phyloP scores from a whole-genome alignment of 30 jellyfish, hydroid and myxozoan genomes.

The Aurelia sp. region DNA sequence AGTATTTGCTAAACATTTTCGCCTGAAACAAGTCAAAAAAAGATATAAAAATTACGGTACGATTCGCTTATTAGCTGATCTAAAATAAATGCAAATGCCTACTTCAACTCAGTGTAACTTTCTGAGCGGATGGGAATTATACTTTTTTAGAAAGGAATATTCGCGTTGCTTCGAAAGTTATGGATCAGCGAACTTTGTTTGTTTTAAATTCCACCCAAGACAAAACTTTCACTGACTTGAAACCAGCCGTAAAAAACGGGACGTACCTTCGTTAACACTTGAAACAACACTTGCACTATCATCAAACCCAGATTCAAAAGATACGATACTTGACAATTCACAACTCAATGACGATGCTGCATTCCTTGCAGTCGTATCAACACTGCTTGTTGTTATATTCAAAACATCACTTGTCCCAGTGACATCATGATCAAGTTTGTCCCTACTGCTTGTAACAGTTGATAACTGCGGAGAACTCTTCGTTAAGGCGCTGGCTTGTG shows the following conservation, averaged over 20 bases:
- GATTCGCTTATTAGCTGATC: too few relatives aligned
- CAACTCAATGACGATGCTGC: constrained; percentile 80
- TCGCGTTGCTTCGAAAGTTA: too few relatives aligned
- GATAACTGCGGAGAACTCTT: constrained; percentile 69
- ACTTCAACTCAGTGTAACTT: too few relatives aligned
- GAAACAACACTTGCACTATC: constrained; percentile 96
- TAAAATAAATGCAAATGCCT: too few relatives aligned
- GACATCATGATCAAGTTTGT: constrained; percentile 23
- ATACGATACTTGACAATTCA: constrained; percentile 90
- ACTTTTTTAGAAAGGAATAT: too few relatives aligned
- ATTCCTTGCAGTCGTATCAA: constrained; percentile 37
- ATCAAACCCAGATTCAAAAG: constrained; percentile 98
- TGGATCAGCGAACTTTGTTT: too few relatives aligned
- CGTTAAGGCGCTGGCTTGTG: constrained; percentile 23
- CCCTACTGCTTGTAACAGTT: constrained; percentile 51
- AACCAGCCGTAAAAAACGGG: not conserved
- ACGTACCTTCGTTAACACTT: constrained; percentile 87
- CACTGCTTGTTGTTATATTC: constrained; percentile 42
- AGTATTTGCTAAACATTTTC: too few relatives aligned
- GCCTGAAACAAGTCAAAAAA: too few relatives aligned
- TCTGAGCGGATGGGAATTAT: too few relatives aligned
- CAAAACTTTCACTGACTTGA: too few relatives aligned
- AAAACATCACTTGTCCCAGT: constrained; percentile 43
- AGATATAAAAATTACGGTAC: too few relatives aligned
- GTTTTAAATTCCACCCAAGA: too few relatives aligned